phyloP scores from a whole-genome alignment of 1,140 invertebrate species.

The Bombus impatiens region DNA sequence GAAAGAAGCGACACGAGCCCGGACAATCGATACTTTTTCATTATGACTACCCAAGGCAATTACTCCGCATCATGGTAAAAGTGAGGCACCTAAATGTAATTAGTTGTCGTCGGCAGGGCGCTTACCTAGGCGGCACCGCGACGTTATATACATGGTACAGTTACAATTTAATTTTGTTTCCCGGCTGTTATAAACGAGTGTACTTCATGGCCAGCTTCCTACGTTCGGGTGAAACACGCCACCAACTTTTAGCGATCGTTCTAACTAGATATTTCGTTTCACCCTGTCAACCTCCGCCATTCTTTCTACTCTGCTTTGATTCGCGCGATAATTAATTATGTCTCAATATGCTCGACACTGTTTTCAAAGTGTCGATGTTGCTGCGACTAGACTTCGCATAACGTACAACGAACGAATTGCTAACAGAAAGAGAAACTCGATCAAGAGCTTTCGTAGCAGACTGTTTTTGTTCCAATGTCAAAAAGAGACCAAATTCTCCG shows the following conservation, averaged over 20 bases:
- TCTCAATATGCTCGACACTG: conserved; percentile 29
- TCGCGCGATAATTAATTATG: conserved; percentile 71
- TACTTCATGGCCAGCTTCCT: conserved; percentile 67
- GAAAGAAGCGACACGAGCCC: conserved; percentile 25
- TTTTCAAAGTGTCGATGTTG: conserved; percentile 62
- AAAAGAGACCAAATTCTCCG: background rate
- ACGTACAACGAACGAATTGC: background rate
- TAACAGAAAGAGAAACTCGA: background rate
- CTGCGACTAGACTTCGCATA: background rate
- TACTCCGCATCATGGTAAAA: conserved; percentile 68
- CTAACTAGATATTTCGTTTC: conserved; percentile 47
- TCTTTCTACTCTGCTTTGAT: conserved; percentile 49
- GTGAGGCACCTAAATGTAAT: conserved; percentile 73
- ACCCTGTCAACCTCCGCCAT: background rate
- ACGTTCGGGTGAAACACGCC: conserved; percentile 38
- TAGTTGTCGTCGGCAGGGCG: conserved; percentile 72
- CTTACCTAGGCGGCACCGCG: conserved; percentile 64
- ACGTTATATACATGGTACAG: conserved; percentile 70
- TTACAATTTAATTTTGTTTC: conserved; percentile 75
- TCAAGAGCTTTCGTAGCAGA: background rate
- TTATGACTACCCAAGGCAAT: conserved; percentile 69
- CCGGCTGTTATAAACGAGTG: conserved; percentile 69
- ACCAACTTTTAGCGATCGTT: conserved; percentile 61
- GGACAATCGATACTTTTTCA: conserved; percentile 70
- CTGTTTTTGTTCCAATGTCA: background rate